phyloP scores from a whole-genome alignment of 2,113 vertebrate species.

The Anas platyrhynchos region DNA sequence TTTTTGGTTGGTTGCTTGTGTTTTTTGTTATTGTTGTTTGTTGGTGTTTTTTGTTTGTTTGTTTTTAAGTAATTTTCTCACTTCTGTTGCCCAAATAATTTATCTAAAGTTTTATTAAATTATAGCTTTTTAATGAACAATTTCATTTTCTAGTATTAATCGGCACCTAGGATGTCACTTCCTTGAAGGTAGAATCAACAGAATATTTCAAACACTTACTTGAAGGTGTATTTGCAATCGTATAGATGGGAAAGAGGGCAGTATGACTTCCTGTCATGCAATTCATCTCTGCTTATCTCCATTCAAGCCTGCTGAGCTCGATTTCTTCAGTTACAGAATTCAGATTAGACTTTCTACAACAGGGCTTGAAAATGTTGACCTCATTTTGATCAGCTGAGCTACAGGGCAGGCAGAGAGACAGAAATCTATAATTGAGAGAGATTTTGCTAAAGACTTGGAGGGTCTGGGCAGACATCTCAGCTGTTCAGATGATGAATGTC shows the following conservation, averaged over 20 bases:
- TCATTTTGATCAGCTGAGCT: conserved; percentile 11
- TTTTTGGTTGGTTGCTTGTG: background rate
- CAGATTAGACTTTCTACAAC: background rate
- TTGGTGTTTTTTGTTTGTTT: no score
- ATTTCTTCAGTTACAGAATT: background rate
- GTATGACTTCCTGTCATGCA: background rate
- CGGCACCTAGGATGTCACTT: background rate
- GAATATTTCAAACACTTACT: background rate
- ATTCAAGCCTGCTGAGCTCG: background rate
- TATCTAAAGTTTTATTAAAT: background rate
- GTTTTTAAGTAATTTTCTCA: background rate
- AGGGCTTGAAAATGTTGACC: background rate
- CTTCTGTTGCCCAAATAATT: background rate
- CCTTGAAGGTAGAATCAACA: background rate
- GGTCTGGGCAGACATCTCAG: background rate
- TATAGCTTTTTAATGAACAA: background rate
- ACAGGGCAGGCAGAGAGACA: background rate
- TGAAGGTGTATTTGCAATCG: background rate
- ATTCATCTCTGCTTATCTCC: background rate
- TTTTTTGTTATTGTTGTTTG: no score
- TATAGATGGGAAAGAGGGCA: background rate
- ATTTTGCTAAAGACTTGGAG: background rate
- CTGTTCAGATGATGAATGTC: background rate
- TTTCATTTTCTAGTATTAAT: background rate
- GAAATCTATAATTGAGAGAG: background rate